These are phyloP conservation scores for Neoarius graeffei DNA, from an alignment of 2,113 vertebrate species.

Conservation along the genomic window DNA sequence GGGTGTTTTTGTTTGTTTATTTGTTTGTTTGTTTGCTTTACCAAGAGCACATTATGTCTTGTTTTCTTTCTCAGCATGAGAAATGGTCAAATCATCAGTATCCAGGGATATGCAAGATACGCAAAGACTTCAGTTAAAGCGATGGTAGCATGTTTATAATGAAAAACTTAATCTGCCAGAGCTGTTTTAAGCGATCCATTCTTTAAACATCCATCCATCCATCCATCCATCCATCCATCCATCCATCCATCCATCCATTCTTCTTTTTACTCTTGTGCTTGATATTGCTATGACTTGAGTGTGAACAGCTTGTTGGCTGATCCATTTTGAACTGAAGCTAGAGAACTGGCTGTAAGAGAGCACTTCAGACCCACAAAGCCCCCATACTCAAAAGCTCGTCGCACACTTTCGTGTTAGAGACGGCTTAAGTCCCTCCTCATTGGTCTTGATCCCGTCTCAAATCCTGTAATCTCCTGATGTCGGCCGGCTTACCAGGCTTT, in stretches of 20 bases:
- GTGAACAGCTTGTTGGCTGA: neutral
- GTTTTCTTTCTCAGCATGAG: conserved; percentile 23
- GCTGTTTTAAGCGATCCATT: neutral
- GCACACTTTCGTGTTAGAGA: conserved; percentile 49
- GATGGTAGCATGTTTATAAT: neutral
- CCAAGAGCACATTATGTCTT: conserved; percentile 14
- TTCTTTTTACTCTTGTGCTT: conserved; percentile 1
- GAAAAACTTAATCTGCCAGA: neutral
- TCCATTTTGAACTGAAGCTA: conserved; percentile 20
- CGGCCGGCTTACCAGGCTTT: conserved; percentile 48
- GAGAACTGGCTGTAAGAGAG: conserved; percentile 21
- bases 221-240: no score
- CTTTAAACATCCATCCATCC: neutral
- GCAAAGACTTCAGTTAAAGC: neutral
- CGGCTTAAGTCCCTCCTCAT: conserved; percentile 53
- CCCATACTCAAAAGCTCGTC: conserved; percentile 43
- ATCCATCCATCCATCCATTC: neutral
- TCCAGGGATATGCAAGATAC: neutral
- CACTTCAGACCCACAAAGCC: conserved; percentile 48
- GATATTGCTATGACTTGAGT: conserved; percentile 9
- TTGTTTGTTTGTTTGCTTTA: neutral
- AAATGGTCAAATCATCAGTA: conserved; percentile 28
- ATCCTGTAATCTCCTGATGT: conserved; percentile 61
- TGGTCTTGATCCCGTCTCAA: conserved; percentile 56
- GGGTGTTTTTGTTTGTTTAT: neutral